A percentile compares a stretch with the other conserved stretches of the same genome.
Conservation (phyloP, 2,888 invertebrate species). For the Acanthopleura granulata region DNA sequence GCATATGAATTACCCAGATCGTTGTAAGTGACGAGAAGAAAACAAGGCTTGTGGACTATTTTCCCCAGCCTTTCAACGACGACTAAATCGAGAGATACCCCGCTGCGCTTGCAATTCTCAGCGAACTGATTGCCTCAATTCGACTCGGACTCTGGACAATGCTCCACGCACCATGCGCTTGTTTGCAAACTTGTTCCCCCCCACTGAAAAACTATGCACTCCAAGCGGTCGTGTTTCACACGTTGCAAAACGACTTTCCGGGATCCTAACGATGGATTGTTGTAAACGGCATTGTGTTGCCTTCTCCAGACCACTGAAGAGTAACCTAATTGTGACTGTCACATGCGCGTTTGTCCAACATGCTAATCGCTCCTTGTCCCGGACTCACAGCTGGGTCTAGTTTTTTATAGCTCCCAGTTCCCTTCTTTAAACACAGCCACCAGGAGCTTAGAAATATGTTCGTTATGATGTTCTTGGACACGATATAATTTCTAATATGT, state of each 20-base stretch:
- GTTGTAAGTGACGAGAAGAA: not conserved
- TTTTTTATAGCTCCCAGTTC: no score
- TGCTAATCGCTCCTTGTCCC: not conserved
- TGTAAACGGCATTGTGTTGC: conserved; percentile 1
- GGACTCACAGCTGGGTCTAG: no score
- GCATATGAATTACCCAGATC: not conserved
- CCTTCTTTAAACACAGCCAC: no score
- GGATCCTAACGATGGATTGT: not conserved
- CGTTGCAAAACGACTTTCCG: conserved; percentile 6
- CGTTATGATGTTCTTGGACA: no score
- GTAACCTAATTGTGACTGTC: conserved; percentile 18
- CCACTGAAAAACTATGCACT: conserved; percentile 19
- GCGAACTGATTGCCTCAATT: not conserved
- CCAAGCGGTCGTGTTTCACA: not conserved
- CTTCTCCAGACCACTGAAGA: not conserved
- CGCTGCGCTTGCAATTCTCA: conserved; percentile 11
- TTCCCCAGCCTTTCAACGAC: not conserved
- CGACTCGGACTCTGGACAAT: not conserved
- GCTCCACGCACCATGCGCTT: conserved; percentile 18
- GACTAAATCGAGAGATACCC: conserved; percentile 17
- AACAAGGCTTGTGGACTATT: not conserved
- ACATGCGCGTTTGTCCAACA: not conserved
- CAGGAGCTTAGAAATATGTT: no score
- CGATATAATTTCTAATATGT: no score
- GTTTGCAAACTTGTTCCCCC: conserved; percentile 30